Base-by-base conservation (phyloP, 2,113 vertebrate species). In the Verasper variegatus region DNA sequence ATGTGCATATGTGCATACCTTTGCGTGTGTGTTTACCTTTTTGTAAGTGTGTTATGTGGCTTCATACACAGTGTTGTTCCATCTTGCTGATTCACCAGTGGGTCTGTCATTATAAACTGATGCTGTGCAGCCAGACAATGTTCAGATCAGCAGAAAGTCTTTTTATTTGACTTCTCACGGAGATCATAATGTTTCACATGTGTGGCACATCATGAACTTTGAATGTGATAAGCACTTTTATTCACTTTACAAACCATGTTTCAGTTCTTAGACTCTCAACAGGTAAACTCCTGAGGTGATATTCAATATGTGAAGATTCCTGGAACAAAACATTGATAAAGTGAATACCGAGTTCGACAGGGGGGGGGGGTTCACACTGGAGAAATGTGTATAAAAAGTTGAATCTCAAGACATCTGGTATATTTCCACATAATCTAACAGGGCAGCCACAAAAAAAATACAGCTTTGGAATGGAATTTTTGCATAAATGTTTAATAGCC, bases 11-110 rank as follows among this genome's bases (percentile, higher is more conserved):
- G 67, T 68, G 60, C 77, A 81, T 77, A 74, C 73, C 68, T 86
- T 75, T 76, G 56, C 60, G 61, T 42, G 52, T 42, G 52, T 71
- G 78, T 76, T 71, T 80, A 81, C 71, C 68, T 78, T 69, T 85
- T 2, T 70, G 56, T 71, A 11, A 13, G 40, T 12, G 13, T 76
- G 68, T 81, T 65, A 27, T 80, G 75, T 76, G 49, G 62, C 52
- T 81, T 69, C 60, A 65, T 77, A 58, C 66, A 52, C 42, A 60
- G 60, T 40, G 49, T 40, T 56, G 3, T 51, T 51, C 47, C 64
- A n/a, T 35, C 58, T 24, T 54, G 74, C 23, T 56, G 72, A 77
- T 42, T 73, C 10, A 8, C 20, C 9, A 0, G 35, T 66, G 52
- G 10, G 45, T 23, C 47, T 17, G 24, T 63, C 14, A 69, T 58